These are phyloP conservation scores for Bruchidius siliquastri DNA, from an alignment of 2,888 invertebrate genomes.

Conservation along the genomic window DNA sequence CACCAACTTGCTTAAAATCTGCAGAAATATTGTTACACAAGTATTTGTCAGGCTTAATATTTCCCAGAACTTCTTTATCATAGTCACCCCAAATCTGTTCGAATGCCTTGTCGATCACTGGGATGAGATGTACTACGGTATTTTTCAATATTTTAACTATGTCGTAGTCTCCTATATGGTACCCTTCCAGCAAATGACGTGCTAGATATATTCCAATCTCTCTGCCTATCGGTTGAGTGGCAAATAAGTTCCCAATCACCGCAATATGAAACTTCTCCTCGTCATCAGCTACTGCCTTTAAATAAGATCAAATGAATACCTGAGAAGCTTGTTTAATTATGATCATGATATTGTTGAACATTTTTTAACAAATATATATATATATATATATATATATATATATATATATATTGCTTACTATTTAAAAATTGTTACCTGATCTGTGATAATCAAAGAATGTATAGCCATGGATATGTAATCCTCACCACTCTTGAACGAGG, in stretches of 20 bases:
- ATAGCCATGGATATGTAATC: slow-evolving; percentile 62
- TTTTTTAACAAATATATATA: too few species aligned
- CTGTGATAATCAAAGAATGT: slow-evolving; percentile 68
- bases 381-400: too few species aligned
- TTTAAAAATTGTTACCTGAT: slow-evolving; percentile 58
- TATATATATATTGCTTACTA: too few species aligned
- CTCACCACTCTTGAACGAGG: slow-evolving; percentile 67
- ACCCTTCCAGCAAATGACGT: slow-evolving; percentile 72
- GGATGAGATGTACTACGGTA: slow-evolving; percentile 75
- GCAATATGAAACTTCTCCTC: slow-evolving; percentile 80
- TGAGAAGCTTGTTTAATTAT: background rate
- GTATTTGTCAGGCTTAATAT: slow-evolving; percentile 30
- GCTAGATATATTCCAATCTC: slow-evolving; percentile 80
- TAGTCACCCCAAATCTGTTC: slow-evolving; percentile 47
- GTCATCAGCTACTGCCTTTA: slow-evolving; percentile 44
- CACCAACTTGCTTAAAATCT: slow-evolving; percentile 60
- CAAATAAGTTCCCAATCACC: slow-evolving; percentile 78
- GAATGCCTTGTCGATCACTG: slow-evolving; percentile 59
- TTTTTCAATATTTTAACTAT: slow-evolving; percentile 63
- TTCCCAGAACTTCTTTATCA: slow-evolving; percentile 41
- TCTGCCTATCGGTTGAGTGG: slow-evolving; percentile 76
- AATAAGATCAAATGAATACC: slow-evolving; percentile 1
- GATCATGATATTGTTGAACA: too few species aligned
- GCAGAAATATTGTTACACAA: slow-evolving; percentile 45
- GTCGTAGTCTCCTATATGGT: slow-evolving; percentile 60